phyloP scores from a whole-genome alignment of 2,113 vertebrate genomes.

The Chionomys nivalis region DNA sequence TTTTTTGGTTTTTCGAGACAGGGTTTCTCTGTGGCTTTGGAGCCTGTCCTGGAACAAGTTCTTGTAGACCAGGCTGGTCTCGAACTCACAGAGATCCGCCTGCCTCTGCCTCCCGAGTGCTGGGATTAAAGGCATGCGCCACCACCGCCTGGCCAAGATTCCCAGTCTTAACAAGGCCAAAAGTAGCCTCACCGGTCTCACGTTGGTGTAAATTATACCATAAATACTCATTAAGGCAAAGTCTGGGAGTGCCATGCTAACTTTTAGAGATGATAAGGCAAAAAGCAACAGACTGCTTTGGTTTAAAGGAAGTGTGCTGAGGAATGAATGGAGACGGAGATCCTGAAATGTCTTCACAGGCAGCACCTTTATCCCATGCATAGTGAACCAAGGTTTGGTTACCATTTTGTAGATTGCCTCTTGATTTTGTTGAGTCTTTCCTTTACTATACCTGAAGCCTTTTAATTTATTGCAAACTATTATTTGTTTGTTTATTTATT shows the following conservation, averaged over 20 bases:
- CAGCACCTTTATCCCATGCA: fast-evolving
- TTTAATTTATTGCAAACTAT: not conserved
- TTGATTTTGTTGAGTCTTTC: not conserved
- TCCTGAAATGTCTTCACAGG: not conserved
- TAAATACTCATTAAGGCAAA: constrained; percentile 72
- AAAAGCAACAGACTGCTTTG: not conserved
- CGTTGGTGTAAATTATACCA: not conserved
- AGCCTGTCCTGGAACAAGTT: too few relatives aligned
- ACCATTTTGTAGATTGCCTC: not conserved
- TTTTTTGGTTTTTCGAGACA: too few relatives aligned
- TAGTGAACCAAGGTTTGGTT: not conserved
- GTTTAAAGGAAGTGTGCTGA: not conserved
- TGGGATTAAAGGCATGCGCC: too few relatives aligned
- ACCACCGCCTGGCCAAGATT: too few relatives aligned
- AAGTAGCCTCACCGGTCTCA: constrained; percentile 28
- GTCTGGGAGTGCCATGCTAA: constrained; percentile 10
- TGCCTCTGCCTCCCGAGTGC: too few relatives aligned
- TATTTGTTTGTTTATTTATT: not conserved
- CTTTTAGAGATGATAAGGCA: constrained; percentile 35
- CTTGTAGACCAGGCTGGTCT: too few relatives aligned
- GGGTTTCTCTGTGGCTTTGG: too few relatives aligned
- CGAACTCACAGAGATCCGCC: too few relatives aligned
- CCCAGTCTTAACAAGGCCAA: constrained; percentile 66
- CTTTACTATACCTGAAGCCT: not conserved
- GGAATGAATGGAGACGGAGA: not conserved